A percentile compares a stretch with the other conserved stretches of the same genome.
These are phyloP conservation scores for Nilaparvata lugens DNA, from an alignment of 1,140 invertebrate species.

Conservation along the genomic window DNA sequence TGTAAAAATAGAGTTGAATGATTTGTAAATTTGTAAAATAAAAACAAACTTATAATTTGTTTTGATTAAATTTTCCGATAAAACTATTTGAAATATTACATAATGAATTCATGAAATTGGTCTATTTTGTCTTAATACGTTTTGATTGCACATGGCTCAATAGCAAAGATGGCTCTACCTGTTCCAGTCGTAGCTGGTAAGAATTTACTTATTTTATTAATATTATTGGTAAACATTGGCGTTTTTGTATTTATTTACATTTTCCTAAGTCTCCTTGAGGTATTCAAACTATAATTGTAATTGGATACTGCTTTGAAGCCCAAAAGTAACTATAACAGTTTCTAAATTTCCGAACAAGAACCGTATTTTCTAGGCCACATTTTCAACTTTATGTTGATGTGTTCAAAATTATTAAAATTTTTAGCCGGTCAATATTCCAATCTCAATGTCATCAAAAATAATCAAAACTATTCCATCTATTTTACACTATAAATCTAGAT, in stretches of 20 bases:
- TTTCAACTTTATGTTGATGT: too few relatives aligned
- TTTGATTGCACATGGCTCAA: background rate
- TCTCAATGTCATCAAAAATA: too few relatives aligned
- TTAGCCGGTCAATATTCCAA: too few relatives aligned
- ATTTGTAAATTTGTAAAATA: too few relatives aligned
- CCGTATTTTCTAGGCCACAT: background rate
- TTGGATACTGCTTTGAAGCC: background rate
- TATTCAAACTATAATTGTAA: background rate
- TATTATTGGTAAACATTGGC: background rate
- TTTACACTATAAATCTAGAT: too few relatives aligned
- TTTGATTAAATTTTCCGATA: too few relatives aligned
- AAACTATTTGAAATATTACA: too few relatives aligned
- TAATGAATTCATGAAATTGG: too few relatives aligned
- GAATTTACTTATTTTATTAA: slow-evolving; percentile 4
- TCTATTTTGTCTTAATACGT: background rate
- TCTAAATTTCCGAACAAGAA: background rate
- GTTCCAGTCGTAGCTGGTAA: slow-evolving; percentile 28
- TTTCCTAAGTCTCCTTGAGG: background rate
- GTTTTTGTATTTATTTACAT: background rate
- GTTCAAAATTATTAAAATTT: too few relatives aligned
- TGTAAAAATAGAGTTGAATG: too few relatives aligned
- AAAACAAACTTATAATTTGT: too few relatives aligned
- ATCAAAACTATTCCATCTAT: too few relatives aligned
- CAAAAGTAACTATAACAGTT: background rate
- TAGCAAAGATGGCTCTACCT: slow-evolving; percentile 25